Evolutionary conservation across 2,797 vertebrate genomes (phyloP).

Genomic region (Silurus lanzhouensis): DNA sequence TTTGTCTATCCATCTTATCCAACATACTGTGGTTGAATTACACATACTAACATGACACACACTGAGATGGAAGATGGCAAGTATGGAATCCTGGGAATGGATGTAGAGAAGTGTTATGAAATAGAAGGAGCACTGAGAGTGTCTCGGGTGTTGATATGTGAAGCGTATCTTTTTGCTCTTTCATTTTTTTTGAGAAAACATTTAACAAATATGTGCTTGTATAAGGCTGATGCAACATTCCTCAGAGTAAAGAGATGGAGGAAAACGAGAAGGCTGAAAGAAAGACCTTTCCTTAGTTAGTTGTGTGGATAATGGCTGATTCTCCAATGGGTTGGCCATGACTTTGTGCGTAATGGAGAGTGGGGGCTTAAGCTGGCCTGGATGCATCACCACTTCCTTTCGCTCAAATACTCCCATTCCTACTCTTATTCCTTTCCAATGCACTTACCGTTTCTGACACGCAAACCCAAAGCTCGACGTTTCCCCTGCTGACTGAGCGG

Average conservation of each 20-base stretch:
- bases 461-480: constrained; percentile 42
- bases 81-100: constrained; percentile 32
- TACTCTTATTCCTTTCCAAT: constrained; percentile 4
- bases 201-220: constrained; percentile 29
- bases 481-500: constrained; percentile 52
- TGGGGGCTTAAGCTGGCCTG: constrained; percentile 47
- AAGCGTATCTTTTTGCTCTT: constrained; percentile 9
- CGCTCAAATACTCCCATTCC: constrained; percentile 30
- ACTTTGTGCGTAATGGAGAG: constrained; percentile 49
- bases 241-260: constrained; percentile 12
- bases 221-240: constrained; percentile 12
- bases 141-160: background rate
- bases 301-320: constrained; percentile 54
- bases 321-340: constrained; percentile 40
- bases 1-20: constrained; percentile 20
- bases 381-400: constrained; percentile 48
- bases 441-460: background rate
- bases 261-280: background rate
- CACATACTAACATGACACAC: background rate
- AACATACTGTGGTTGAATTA: constrained; percentile 33
- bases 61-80: constrained; percentile 28
- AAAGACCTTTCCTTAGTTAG: constrained; percentile 47
- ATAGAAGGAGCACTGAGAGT: background rate
- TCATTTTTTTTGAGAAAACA: background rate
- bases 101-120: constrained; percentile 26